phyloP scores from a whole-genome alignment of 2,888 invertebrate genomes.

The Tyria jacobaeae region DNA sequence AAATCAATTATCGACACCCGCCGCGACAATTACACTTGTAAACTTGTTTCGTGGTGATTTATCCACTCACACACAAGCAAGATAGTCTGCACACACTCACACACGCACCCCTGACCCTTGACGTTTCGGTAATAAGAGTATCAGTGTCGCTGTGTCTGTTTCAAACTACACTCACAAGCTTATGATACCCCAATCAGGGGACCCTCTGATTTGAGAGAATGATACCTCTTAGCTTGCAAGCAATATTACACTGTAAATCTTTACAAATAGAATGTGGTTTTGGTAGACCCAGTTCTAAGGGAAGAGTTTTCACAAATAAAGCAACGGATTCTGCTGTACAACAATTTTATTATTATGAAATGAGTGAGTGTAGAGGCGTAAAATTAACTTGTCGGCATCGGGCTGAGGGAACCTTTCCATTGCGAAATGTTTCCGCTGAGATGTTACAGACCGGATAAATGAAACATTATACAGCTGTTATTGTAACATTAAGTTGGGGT shows the following conservation, averaged over 20 bases:
- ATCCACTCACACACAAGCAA: conserved; percentile 56
- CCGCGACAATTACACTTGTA: conserved; percentile 78
- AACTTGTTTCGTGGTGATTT: conserved; percentile 74
- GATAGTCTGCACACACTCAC: conserved; percentile 37
- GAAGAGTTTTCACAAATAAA: conserved; percentile 58
- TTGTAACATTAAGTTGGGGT: conserved; percentile 33
- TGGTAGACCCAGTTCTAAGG: conserved; percentile 13
- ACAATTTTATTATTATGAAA: conserved; percentile 67
- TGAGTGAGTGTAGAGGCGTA: conserved; percentile 63
- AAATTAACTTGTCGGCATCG: conserved; percentile 61
- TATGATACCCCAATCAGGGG: conserved; percentile 77
- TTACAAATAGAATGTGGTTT: conserved; percentile 30
- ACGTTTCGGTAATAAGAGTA: conserved; percentile 71
- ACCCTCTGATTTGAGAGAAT: conserved; percentile 70
- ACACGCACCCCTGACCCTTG: conserved; percentile 61
- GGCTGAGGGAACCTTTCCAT: conserved; percentile 46
- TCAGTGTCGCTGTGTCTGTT: conserved; percentile 72
- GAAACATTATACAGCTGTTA: conserved; percentile 41
- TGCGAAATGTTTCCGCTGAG: conserved; percentile 45
- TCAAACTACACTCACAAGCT: conserved; percentile 75
- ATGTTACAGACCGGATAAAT: conserved; percentile 38
- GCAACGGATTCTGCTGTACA: conserved; percentile 56
- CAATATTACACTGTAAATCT: conserved; percentile 46
- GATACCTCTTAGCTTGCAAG: conserved; percentile 36
- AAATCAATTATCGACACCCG: conserved; percentile 80